Conservation (phyloP, 2,113 vertebrate genomes). For the Seriola aureovittata region DNA sequence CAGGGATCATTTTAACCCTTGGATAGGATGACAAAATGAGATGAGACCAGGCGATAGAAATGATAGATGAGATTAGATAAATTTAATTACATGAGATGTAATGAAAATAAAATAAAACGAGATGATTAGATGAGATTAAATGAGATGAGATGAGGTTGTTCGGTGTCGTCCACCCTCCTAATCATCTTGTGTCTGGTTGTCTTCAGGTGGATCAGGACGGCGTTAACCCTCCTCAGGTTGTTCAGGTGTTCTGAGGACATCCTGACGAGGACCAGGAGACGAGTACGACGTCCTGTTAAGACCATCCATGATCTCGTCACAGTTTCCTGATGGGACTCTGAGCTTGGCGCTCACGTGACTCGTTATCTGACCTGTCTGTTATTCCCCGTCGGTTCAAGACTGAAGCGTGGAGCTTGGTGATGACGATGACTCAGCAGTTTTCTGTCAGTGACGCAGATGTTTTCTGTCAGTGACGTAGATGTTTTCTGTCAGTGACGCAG, state of each 20-base stretch:
- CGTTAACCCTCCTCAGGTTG: background rate
- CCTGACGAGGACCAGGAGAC: background rate
- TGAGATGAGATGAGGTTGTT: background rate
- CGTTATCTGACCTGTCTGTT: too few relatives aligned
- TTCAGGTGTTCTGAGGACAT: constrained; percentile 40
- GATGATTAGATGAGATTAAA: background rate
- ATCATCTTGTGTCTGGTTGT: background rate
- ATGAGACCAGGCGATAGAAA: too few relatives aligned
- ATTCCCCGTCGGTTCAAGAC: too few relatives aligned
- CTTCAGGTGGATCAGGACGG: constrained; percentile 35
- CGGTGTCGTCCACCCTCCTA: background rate
- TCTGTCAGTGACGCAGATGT: background rate
- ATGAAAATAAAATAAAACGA: too few relatives aligned
- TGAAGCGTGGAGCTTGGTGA: background rate
- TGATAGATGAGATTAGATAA: too few relatives aligned
- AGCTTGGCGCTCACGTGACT: too few relatives aligned
- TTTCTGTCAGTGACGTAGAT: too few relatives aligned
- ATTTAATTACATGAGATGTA: too few relatives aligned
- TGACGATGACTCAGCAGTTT: background rate
- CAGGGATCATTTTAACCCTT: too few relatives aligned
- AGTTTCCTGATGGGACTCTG: background rate
- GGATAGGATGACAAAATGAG: too few relatives aligned
- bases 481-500: too few relatives aligned
- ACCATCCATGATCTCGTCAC: too few relatives aligned
- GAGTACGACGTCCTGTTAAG: background rate